Evolutionary conservation across 2,797 vertebrate genomes (phyloP), one percentile per base, ranked within the genome.

Genomic region (Vespertilio murinus): DNA sequence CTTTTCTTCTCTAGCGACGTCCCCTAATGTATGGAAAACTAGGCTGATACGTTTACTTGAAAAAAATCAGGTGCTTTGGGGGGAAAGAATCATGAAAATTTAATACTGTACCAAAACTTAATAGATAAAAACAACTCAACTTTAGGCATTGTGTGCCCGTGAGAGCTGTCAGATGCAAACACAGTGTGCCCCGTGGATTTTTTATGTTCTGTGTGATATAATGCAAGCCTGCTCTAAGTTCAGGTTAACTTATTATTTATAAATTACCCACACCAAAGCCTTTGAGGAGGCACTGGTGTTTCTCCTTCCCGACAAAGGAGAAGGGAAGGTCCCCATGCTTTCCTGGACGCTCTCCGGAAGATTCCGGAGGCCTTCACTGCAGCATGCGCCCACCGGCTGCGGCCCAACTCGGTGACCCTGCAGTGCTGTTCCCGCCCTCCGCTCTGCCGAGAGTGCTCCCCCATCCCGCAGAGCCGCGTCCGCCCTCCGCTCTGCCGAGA

Each of bases 391-490:
- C 33, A 0, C 28, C 33, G 42, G 79, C 47, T 40, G n/a, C 18
- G 2, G 33, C 16, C 7, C 2, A 13, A 56, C n/a, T 40, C n/a
- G n/a, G 33, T 6, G 28, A 14, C 59, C n/a, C 28, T 10, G 47
- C 49, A 45, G 2, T 4, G 11, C 23, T 23, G 61, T 33, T n/a
- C 45, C 67, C 61, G 67, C 14, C 33, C 40, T 16, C n/a, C 1
- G 6, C 1, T 17, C 16, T 20, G 2, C 65, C 1, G 4, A 35
- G 4, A 35, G 0, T 0, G 2, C 3, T 0, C 59, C 6, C 13
- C 25, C 10, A 8, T 2, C 56, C 54, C 9, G 23, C 54, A 25
- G 23, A 1, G 23, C 23, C 42, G 9, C 42, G 42, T 42, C 42
- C 10, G 42, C 42, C 2, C 42, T 11, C 42, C 42, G 6, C 1